Base-by-base conservation (phyloP, 2,797 vertebrate species). In the Notolabrus celidotus region DNA sequence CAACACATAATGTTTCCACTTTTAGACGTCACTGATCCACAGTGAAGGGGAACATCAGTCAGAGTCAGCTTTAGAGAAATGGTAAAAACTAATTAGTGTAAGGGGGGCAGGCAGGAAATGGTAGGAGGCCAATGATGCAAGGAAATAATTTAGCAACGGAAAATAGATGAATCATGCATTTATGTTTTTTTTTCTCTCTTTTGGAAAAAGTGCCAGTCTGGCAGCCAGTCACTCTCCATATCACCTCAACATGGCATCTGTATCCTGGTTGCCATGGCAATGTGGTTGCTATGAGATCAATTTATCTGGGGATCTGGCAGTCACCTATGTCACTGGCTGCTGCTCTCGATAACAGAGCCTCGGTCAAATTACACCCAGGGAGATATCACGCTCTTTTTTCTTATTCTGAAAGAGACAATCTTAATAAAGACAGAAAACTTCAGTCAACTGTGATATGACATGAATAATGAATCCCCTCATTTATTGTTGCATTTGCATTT, bases 281-380 rank as follows among this genome's bases (percentile, higher is more conserved):
- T 57, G 59, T 29, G 67, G 94, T 95, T 94, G 92, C 93, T 92
- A 95, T 86, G 93, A 92, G 91, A 93, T 95, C 82, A 88, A 89
- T 92, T 90, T 93, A 91, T 93, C 91, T 89, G 66, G 79, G 77
- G 79, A 90, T 92, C 91, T 88, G 83, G 86, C 74, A 15, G 62
- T 83, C 82, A 86, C 87, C 87, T 89, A 93, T 92, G 90, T 88
- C 86, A 91, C 78, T 3, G 85, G 82, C 87, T 64, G 68, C 86
- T 58, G 81, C 84, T 83, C 83, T 73, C 72, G 60, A 73, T 79
- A 91, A 88, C 73, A 85, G 75, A 76, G 52, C 65, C 74, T 71
- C 55, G 64, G 75, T 86, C 85, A 85, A 71, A 83, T 86, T 82
- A 86, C 86, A 78, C 55, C 71, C 52, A 42, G 62, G 71, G 66